phyloP scores from a whole-genome alignment of 1,140 invertebrate species.

The Drosophila arizonae region DNA sequence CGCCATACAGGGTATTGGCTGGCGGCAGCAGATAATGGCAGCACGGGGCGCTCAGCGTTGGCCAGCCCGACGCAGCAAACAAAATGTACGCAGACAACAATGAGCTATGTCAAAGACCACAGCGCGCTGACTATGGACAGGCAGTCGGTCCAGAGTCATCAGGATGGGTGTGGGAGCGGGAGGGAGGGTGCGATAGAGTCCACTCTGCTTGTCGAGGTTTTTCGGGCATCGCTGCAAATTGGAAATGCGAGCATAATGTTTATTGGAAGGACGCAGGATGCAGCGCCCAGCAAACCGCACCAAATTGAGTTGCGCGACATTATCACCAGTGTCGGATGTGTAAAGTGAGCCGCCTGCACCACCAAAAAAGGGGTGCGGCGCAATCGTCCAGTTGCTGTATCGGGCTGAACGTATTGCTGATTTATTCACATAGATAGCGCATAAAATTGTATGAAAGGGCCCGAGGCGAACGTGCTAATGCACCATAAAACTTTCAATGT shows the following conservation, averaged over 20 bases:
- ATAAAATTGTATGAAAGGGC: not conserved
- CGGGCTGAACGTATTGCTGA: slow-evolving; percentile 18
- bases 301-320: slow-evolving; percentile 67
- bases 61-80: slow-evolving; percentile 2
- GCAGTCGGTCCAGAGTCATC: not conserved
- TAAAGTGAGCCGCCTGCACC: slow-evolving; percentile 43
- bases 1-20: slow-evolving; percentile 8
- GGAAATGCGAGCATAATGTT: slow-evolving; percentile 67
- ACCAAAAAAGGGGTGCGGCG: not conserved
- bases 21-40: not conserved
- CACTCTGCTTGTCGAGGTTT: slow-evolving; percentile 6
- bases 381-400: not conserved
- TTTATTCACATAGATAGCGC: slow-evolving; percentile 32
- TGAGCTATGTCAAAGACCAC: slow-evolving; percentile 58
- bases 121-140: slow-evolving; percentile 34
- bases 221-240: slow-evolving; percentile 45
- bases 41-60: not conserved
- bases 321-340: slow-evolving; percentile 59
- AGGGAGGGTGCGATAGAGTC: not conserved
- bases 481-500: slow-evolving; percentile 10
- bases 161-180: not conserved
- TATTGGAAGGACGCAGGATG: slow-evolving; percentile 21
- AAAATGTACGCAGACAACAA: slow-evolving; percentile 57
- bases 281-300: slow-evolving; percentile 35
- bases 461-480: slow-evolving; percentile 20